Conservation (phyloP, 2,888 invertebrate genomes). For the Hyles lineata region DNA sequence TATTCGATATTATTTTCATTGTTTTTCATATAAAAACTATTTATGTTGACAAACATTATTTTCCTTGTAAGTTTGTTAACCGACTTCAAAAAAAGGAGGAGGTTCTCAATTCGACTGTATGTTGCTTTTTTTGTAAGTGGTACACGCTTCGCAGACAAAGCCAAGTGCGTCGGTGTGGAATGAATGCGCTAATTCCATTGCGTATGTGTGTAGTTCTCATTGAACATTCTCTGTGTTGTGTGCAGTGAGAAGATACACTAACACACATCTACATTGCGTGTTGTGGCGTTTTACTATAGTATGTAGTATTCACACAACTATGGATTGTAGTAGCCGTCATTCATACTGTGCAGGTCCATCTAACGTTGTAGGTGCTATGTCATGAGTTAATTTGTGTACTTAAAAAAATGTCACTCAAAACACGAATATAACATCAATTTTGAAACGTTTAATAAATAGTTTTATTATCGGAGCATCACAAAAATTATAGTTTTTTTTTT, state of each 20-base stretch:
- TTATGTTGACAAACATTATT: no score
- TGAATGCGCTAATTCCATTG: neutral
- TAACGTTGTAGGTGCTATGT: neutral
- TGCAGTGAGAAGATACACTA: neutral
- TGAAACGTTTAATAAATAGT: no score
- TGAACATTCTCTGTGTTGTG: neutral
- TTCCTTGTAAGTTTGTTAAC: no score
- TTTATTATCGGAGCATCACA: no score
- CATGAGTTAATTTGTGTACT: neutral
- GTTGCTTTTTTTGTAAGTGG: no score
- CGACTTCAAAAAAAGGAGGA: no score
- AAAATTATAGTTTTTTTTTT: no score
- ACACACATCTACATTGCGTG: neutral
- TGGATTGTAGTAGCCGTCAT: neutral
- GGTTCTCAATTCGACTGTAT: no score
- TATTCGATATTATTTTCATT: no score
- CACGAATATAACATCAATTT: no score
- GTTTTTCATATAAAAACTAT: no score
- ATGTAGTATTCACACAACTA: neutral
- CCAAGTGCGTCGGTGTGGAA: neutral
- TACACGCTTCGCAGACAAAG: neutral
- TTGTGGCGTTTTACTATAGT: neutral
- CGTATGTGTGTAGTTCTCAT: conserved; percentile 3
- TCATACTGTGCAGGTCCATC: neutral
- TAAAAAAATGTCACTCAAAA: no score